Conservation (phyloP, 2,888 invertebrate species). For the Alloplasta piceator region DNA sequence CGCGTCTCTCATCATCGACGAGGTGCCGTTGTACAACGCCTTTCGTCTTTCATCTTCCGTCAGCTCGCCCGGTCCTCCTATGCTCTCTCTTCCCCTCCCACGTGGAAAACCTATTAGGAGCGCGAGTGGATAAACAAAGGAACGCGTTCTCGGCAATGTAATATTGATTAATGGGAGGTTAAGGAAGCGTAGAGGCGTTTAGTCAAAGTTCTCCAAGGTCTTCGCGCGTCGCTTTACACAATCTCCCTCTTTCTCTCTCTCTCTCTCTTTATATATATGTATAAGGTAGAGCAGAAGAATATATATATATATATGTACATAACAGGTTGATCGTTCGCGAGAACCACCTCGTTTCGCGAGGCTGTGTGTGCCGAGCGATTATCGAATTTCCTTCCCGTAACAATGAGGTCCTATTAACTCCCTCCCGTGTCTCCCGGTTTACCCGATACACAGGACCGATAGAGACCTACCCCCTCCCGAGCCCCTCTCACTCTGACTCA, state of each 20-base stretch:
- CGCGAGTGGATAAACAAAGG: constrained; percentile 83
- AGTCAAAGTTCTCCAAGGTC: constrained; percentile 83
- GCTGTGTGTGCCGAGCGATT: constrained; percentile 82
- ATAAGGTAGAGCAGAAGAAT: constrained; percentile 51
- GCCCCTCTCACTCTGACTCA: constrained; percentile 51
- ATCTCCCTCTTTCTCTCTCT: constrained; percentile 41
- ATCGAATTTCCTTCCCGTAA: constrained; percentile 83
- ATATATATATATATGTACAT: constrained; percentile 21
- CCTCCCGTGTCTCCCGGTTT: constrained; percentile 75
- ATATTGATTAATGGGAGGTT: constrained; percentile 84
- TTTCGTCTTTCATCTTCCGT: constrained; percentile 39
- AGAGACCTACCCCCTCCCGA: constrained; percentile 49
- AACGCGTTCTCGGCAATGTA: constrained; percentile 82
- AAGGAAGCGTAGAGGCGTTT: constrained; percentile 83
- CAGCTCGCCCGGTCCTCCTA: constrained; percentile 37
- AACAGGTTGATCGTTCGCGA: constrained; percentile 58
- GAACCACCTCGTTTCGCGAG: constrained; percentile 72
- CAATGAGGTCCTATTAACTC: constrained; percentile 84
- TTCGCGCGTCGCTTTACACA: constrained; percentile 59
- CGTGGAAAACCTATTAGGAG: constrained; percentile 82
- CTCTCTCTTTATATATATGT: constrained; percentile 50
- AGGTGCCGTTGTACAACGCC: constrained; percentile 42
- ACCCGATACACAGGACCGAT: constrained; percentile 68
- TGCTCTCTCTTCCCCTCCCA: constrained; percentile 59
- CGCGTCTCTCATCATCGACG: constrained; percentile 46